Conservation (phyloP, 2,888 invertebrate species). For the Lasioglossum oenotherae region DNA sequence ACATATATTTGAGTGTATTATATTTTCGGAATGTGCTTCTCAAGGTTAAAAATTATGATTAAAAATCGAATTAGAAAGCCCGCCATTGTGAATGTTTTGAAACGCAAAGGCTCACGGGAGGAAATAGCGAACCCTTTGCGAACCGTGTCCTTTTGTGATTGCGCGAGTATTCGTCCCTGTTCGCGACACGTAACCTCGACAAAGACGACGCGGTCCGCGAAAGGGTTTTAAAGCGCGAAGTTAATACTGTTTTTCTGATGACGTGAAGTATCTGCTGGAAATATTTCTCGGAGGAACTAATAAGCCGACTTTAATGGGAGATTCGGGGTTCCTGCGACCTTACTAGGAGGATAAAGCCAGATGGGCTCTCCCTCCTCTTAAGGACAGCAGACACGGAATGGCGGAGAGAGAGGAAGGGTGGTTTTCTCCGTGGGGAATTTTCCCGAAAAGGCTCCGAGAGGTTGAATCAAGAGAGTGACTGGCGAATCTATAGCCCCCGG, state of each 20-base stretch:
- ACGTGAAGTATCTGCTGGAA: slow-evolving; percentile 28
- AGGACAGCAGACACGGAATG: slow-evolving; percentile 37
- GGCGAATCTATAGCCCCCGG: slow-evolving; percentile 22
- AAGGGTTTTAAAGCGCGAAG: not conserved
- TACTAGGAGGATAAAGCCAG: slow-evolving; percentile 16
- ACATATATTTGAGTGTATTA: not conserved
- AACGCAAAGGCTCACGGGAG: not conserved
- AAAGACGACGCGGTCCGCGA: not conserved
- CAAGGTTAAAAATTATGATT: not conserved
- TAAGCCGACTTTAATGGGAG: slow-evolving; percentile 42
- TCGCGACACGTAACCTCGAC: not conserved
- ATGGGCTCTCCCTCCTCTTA: slow-evolving; percentile 7
- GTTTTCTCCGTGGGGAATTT: slow-evolving; percentile 54
- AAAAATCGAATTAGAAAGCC: not conserved
- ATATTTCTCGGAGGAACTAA: slow-evolving; percentile 21
- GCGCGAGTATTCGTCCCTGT: not conserved
- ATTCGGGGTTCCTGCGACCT: slow-evolving; percentile 17
- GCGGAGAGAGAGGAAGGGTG: slow-evolving; percentile 36
- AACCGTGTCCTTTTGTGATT: not conserved
- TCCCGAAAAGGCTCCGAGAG: slow-evolving; percentile 50
- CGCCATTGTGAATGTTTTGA: not conserved
- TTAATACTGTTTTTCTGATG: slow-evolving; percentile 23
- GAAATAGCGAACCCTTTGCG: not conserved
- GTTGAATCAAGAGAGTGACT: slow-evolving; percentile 27
- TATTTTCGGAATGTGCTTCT: not conserved